Percentiles rank a stretch among this genome's conserved stretches.
phyloP scores from a whole-genome alignment of 2,113 vertebrate species.

The Lepisosteus oculatus region DNA sequence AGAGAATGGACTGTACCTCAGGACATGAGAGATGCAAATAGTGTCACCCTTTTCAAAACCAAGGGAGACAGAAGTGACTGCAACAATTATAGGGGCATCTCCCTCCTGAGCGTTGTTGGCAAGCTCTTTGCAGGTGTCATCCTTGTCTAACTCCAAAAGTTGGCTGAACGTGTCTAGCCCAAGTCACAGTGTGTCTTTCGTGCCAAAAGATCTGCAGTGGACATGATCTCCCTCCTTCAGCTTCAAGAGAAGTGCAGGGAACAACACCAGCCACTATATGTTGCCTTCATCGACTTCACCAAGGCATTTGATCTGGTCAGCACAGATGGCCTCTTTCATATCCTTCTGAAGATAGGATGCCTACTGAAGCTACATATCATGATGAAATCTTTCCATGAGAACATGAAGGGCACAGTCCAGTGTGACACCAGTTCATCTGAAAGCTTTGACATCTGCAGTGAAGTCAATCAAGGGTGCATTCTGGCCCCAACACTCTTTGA shows the following conservation, averaged over 20 bases:
- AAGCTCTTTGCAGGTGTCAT: background rate
- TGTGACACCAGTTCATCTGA: background rate
- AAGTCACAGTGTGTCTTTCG: background rate
- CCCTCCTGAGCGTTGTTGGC: slow-evolving; percentile 1
- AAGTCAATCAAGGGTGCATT: slow-evolving; percentile 16
- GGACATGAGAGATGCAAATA: slow-evolving; percentile 11
- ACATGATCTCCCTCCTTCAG: background rate
- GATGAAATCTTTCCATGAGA: background rate
- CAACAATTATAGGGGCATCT: slow-evolving; percentile 5
- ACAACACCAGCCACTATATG: background rate
- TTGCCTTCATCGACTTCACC: slow-evolving; percentile 14
- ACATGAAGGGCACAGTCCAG: slow-evolving; percentile 16
- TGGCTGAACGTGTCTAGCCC: background rate
- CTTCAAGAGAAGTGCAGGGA: background rate
- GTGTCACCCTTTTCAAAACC: slow-evolving; percentile 13
- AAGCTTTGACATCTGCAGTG: background rate
- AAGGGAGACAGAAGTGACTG: slow-evolving; percentile 10
- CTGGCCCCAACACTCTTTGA: slow-evolving; percentile 15
- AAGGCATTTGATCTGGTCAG: slow-evolving; percentile 18
- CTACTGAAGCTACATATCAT: background rate
- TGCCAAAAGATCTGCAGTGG: background rate
- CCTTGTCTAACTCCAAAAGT: background rate
- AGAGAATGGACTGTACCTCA: background rate
- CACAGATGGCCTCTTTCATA: background rate
- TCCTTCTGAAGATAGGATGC: background rate